Percentiles rank a stretch among this genome's conserved stretches.
phyloP scores from a whole-genome alignment of 2,888 invertebrate genomes.

The Noctua janthina region DNA sequence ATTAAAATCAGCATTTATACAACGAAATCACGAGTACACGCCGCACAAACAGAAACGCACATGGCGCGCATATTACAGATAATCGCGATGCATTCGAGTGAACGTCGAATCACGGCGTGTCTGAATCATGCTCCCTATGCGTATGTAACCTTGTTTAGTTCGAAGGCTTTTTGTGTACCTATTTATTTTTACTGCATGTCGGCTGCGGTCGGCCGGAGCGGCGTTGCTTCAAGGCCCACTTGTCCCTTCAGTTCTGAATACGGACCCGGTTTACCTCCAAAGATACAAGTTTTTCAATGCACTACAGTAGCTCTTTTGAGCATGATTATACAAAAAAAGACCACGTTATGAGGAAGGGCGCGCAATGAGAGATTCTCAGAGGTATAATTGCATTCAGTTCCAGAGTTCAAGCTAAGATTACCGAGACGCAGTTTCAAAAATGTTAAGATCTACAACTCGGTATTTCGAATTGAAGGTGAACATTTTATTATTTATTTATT shows the following conservation, averaged over 20 bases:
- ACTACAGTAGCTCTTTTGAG: conserved; percentile 66
- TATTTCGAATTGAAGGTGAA: not conserved
- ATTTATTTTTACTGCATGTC: conserved; percentile 78
- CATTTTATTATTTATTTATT: not conserved
- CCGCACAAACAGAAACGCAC: conserved; percentile 65
- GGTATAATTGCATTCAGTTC: conserved; percentile 62
- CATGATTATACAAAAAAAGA: conserved; percentile 67
- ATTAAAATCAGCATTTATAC: conserved; percentile 69
- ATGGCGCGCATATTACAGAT: conserved; percentile 71
- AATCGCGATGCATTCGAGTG: conserved; percentile 74
- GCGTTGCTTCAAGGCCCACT: conserved; percentile 81
- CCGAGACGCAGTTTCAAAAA: conserved; percentile 32
- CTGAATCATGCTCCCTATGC: conserved; percentile 72
- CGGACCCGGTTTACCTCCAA: conserved; percentile 83
- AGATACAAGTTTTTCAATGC: conserved; percentile 76
- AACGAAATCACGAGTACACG: conserved; percentile 47
- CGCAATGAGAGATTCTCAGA: conserved; percentile 60
- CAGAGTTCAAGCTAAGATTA: conserved; percentile 55
- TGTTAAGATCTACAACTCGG: conserved; percentile 8
- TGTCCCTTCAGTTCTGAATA: conserved; percentile 82
- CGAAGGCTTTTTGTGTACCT: conserved; percentile 76
- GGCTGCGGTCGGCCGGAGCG: conserved; percentile 74
- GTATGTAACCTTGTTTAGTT: conserved; percentile 79
- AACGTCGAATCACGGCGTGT: conserved; percentile 74
- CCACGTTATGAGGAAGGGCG: conserved; percentile 76